These are phyloP conservation scores for Tetrapedia diversipes DNA, from an alignment of 2,888 invertebrate genomes.

Conservation along the genomic window DNA sequence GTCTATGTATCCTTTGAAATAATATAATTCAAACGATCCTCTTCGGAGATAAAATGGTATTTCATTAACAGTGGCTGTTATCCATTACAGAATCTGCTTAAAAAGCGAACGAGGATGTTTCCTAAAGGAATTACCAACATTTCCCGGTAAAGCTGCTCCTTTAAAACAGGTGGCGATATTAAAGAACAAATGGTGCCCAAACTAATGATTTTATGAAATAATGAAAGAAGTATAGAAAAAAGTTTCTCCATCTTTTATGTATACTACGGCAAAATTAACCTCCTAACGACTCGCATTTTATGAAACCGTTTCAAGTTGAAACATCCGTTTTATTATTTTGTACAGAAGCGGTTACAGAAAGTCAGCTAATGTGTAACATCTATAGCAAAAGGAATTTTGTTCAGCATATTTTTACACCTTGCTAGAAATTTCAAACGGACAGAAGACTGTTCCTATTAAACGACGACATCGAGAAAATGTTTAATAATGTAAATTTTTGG, in stretches of 20 bases:
- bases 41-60: conserved; percentile 7
- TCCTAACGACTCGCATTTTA: no score
- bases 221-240: neutral
- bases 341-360: no score
- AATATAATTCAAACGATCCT: conserved; percentile 34
- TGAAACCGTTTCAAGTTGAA: no score
- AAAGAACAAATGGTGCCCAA: neutral
- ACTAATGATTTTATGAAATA: conserved; percentile 2
- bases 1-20: conserved; percentile 15
- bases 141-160: neutral
- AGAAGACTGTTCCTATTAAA: no score
- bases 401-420: no score
- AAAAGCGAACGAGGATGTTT: neutral
- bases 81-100: neutral
- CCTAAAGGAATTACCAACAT: neutral
- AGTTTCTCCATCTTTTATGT: neutral
- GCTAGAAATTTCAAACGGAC: no score
- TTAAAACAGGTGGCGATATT: neutral
- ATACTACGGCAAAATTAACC: neutral
- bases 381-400: no score
- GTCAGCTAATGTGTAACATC: no score
- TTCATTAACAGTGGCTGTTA: neutral
- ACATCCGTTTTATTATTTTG: no score
- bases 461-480: no score
- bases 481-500: no score